Base-by-base conservation (phyloP, 53 echinoderm and acorn worm species). In the Temnopleurus reevesii region DNA sequence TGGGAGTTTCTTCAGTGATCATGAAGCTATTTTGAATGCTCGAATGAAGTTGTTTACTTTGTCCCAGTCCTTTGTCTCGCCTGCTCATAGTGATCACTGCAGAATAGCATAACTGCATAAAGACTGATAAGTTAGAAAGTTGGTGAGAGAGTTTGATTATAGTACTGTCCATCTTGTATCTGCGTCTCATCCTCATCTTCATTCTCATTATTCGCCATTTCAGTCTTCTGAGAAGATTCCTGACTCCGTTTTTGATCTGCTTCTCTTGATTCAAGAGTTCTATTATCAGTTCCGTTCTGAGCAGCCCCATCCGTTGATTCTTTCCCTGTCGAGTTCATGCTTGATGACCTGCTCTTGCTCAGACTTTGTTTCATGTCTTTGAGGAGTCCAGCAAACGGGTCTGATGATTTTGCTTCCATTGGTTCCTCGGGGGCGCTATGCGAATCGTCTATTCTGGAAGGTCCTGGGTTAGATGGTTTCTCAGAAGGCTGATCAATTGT, bases 341-440 rank as follows among this genome's bases (percentile, higher is more conserved):
- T 85, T 13, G 86, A 85, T 29, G 86, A 85, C 25, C 86, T 59
- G 86, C 86, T 85, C 17, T 89, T 89, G 29, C 44, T 25, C 8
- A 89, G 12, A 27, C 77, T 77, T 55, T 89, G 77, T 19, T 77
- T 77, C 89, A 89, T 89, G 55, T 89, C 89, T 8, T 36, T 56
- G 6, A 89, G 35, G 26, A 89, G 55, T 44, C 89, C 89, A 18
- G 89, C 89, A 59, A 89, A 89, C 12, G 89, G 89, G 41, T 89
- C 89, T 2, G 33, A 35, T 2, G 89, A 41, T 44, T 58, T 77
- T 5, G 43, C 77, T 56, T 53, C 77, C 79, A 29, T 57, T 4
- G 89, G 28, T 35, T 89, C 61, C 71, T 71, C 71, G 5, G n/a
- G n/a, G n/a, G n/a, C n/a, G 18, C 17, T 35, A 34, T 26, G 12